Evolutionary conservation across 2,113 vertebrate genomes (phyloP).

Genomic region (Castor canadensis): DNA sequence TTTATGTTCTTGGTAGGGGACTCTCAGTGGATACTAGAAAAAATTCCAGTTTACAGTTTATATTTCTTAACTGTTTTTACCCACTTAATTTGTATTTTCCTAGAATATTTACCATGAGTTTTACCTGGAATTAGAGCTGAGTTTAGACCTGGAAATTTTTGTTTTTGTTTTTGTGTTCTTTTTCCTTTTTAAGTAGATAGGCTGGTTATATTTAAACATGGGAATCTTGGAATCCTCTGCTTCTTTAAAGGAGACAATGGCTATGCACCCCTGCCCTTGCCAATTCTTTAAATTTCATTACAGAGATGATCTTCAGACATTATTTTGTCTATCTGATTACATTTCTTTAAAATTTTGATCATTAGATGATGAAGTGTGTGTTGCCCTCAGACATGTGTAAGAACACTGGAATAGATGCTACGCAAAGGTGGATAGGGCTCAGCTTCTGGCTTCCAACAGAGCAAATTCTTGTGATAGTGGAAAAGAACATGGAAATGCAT

Average conservation of each 20-base stretch:
- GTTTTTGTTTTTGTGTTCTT: not conserved
- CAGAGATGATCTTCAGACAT: not conserved
- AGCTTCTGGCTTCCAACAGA: not conserved
- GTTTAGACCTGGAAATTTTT: not conserved
- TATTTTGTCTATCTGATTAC: not conserved
- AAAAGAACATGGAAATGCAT: not conserved
- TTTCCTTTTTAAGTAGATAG: not conserved
- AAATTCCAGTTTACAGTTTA: not conserved
- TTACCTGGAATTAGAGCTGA: not conserved
- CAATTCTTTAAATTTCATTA: not conserved
- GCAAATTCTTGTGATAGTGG: not conserved
- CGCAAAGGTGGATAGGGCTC: not conserved
- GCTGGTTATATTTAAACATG: not conserved
- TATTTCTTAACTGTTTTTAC: not conserved
- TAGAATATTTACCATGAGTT: not conserved
- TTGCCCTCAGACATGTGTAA: not conserved
- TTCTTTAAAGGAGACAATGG: not conserved
- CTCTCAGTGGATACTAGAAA: not conserved
- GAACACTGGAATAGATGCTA: not conserved
- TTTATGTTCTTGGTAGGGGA: not conserved
- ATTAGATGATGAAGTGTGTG: not conserved
- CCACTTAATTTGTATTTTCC: not conserved
- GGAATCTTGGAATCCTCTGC: not conserved
- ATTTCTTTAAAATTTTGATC: conserved; percentile 39
- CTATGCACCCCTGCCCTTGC: not conserved